phyloP scores from a whole-genome alignment of 2,888 invertebrate genomes.

The Sabatieria punctata region DNA sequence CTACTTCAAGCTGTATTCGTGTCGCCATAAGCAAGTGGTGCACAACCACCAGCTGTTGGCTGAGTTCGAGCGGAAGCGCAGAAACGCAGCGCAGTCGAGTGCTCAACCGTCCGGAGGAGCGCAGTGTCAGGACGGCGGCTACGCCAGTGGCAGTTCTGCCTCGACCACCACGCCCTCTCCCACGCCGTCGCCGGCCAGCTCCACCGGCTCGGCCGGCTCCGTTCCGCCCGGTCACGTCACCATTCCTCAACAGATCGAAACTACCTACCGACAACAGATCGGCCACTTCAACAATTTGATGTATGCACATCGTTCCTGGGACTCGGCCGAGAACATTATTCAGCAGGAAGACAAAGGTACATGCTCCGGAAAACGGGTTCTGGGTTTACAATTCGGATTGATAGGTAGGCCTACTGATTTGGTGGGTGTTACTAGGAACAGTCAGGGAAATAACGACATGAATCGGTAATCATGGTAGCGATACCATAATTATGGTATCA shows the following conservation, averaged over 20 bases:
- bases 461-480: too few species aligned
- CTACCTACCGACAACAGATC: neutral
- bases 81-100: too few species aligned
- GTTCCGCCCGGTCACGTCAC: neutral
- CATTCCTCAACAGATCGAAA: neutral
- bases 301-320: neutral
- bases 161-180: neutral
- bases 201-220: neutral
- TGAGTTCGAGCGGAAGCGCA: too few species aligned
- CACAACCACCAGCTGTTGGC: conserved; percentile 8
- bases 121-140: conserved; percentile 3
- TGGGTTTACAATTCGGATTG: too few species aligned
- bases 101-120: conserved; percentile 7
- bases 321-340: neutral
- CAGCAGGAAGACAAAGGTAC: conserved; percentile 3
- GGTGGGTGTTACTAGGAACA: too few species aligned
- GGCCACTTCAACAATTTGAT: neutral
- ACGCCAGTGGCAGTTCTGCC: too few species aligned
- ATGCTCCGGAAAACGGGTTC: too few species aligned
- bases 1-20: conserved; percentile 7
- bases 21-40: conserved; percentile 1
- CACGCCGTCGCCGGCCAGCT: neutral
- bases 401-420: too few species aligned
- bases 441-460: too few species aligned
- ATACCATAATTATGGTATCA: too few species aligned